Evolutionary conservation across 1,140 invertebrate genomes (phyloP), one percentile per base, ranked within the genome.

Genomic region (Homalodisca vitripennis): DNA sequence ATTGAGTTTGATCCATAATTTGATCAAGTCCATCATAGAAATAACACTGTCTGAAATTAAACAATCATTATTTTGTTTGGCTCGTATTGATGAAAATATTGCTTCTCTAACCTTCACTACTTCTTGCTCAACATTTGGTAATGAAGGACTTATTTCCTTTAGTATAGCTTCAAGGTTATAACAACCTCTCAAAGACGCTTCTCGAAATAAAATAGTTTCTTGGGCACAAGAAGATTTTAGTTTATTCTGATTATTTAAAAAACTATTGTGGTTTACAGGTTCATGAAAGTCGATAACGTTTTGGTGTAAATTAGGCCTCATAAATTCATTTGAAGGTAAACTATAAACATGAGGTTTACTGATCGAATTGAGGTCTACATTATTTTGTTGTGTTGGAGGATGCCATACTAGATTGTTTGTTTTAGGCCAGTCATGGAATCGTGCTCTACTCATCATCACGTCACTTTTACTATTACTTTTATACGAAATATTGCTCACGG

Each of bases 181-280:
- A 22, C 63, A 66, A 1, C 63, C 41, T 1, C 32, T 46, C 13
- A 66, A 24, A 3, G 63, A 32, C 1, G 41, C 26, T 26, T 41
- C 32, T 47, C 63, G 31, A 66, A 66, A 66, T 34, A 66, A 34
- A 10, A 47, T 26, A 20, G 34, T 66, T 46, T 66, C 63, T 22
- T 24, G 63, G 24, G 26, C 47, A n/a, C 14, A 10, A 60, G 3
- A 27, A 12, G 22, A 6, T 30, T 60, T 30, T 26, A 51, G 22
- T 3, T n/a, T 51, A 12, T 3, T 3, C 3, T n/a, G 14, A 51
- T 51, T n/a, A 51, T 6, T n/a, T n/a, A n/a, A n/a, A n/a, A n/a
- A n/a, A n/a, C n/a, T n/a, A n/a, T n/a, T n/a, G n/a, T n/a, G n/a
- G n/a, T n/a, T n/a, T n/a, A n/a, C n/a, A n/a, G n/a, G n/a, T n/a